phyloP scores from a whole-genome alignment of 1,140 invertebrate species.

The Leptoteleia sp. region DNA sequence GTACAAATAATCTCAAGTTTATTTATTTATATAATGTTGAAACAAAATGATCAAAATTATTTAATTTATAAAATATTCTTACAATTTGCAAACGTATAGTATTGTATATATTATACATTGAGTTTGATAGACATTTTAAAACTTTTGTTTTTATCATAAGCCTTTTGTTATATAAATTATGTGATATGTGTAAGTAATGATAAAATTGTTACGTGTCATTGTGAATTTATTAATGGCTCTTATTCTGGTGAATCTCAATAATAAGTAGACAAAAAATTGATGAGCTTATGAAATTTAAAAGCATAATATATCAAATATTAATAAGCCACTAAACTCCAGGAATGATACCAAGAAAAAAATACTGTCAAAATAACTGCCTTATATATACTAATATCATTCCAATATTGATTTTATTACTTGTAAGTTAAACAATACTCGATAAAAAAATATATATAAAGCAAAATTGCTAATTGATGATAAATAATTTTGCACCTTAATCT shows the following conservation, averaged over 20 bases:
- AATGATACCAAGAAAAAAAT: too few species aligned
- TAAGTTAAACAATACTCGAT: conserved; percentile 7
- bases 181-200: conserved; percentile 13
- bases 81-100: background rate
- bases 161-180: conserved; percentile 17
- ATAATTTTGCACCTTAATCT: conserved; percentile 17
- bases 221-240: conserved; percentile 13
- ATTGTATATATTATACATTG: conserved; percentile 26
- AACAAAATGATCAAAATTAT: conserved; percentile 19
- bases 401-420: conserved; percentile 12
- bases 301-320: conserved; percentile 6
- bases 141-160: conserved; percentile 4
- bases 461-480: conserved; percentile 5
- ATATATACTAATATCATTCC: conserved; percentile 16
- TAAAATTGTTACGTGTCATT: conserved; percentile 19
- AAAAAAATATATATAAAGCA: background rate
- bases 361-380: conserved; percentile 44
- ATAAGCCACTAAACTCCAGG: conserved; percentile 1
- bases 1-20: background rate
- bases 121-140: background rate
- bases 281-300: conserved; percentile 15
- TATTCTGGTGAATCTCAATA: background rate
- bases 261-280: conserved; percentile 5
- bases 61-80: conserved; percentile 32
- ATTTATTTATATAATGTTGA: conserved; percentile 18